Evolutionary conservation across 2,888 invertebrate species (phyloP).

Genomic region (Lymantria monacha): DNA sequence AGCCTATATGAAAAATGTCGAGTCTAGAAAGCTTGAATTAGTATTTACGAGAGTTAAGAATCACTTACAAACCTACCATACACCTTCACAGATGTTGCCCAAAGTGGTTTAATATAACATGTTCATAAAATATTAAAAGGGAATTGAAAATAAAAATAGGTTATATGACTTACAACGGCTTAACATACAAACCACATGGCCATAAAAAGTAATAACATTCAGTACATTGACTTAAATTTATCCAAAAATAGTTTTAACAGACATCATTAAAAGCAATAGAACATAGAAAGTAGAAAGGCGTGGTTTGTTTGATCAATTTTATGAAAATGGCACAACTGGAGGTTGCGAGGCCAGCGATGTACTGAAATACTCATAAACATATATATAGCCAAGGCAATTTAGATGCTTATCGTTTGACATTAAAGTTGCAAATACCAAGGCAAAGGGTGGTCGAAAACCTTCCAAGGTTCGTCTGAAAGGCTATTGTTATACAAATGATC

Average conservation of each 20-base stretch:
- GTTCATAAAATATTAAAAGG: too few species aligned
- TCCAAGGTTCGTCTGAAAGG: constrained; percentile 33
- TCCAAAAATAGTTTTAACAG: constrained; percentile 22
- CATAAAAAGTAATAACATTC: constrained; percentile 2
- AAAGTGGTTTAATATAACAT: too few species aligned
- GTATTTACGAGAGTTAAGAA: too few species aligned
- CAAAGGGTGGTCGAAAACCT: constrained; percentile 24
- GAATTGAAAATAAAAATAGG: neutral
- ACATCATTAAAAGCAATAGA: constrained; percentile 33
- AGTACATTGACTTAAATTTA: constrained; percentile 10
- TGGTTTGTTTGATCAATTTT: constrained; percentile 46
- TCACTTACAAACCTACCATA: too few species aligned
- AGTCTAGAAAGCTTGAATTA: too few species aligned
- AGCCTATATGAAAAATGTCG: too few species aligned
- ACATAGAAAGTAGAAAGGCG: constrained; percentile 53
- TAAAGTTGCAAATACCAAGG: constrained; percentile 32
- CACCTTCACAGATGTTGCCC: too few species aligned
- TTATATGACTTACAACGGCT: neutral
- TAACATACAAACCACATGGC: neutral
- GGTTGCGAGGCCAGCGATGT: constrained; percentile 52
- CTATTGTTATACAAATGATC: constrained; percentile 47
- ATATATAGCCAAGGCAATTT: constrained; percentile 21
- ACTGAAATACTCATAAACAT: constrained; percentile 29
- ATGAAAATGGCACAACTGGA: constrained; percentile 57
- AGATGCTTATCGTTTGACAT: constrained; percentile 14